Conservation (phyloP, 2,888 invertebrate species). For the Dimorphilus gyrociliatus region DNA sequence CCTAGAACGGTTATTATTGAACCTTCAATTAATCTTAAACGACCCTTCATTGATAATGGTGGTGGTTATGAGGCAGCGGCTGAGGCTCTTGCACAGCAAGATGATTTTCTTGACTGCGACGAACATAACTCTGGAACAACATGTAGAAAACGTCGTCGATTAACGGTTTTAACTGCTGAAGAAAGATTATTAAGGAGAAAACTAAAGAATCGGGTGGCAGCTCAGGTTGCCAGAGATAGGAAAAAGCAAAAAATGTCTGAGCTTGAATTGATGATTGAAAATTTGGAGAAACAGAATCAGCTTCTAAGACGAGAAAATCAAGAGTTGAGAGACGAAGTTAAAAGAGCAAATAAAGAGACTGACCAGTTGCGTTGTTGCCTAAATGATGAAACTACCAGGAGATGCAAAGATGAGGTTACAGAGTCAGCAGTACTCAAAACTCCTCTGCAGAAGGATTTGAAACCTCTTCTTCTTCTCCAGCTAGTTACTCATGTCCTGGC, state of each 20-base stretch:
- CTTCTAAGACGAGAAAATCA: slow-evolving; percentile 23
- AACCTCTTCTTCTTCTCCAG: no score
- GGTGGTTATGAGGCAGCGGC: no score
- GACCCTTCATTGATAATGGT: no score
- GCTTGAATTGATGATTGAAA: slow-evolving; percentile 49
- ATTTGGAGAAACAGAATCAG: slow-evolving; percentile 37
- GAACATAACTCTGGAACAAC: no score
- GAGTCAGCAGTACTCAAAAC: slow-evolving; percentile 46
- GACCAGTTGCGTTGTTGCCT: slow-evolving; percentile 18
- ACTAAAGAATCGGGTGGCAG: slow-evolving; percentile 86
- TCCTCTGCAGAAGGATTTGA: slow-evolving; percentile 97
- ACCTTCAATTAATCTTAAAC: no score
- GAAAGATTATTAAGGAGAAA: slow-evolving; percentile 49
- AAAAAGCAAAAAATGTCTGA: slow-evolving; percentile 85
- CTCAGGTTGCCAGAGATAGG: slow-evolving; percentile 86
- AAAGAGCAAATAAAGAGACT: slow-evolving; percentile 20
- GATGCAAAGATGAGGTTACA: slow-evolving; percentile 34
- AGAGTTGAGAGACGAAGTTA: slow-evolving; percentile 16
- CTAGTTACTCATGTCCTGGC: no score
- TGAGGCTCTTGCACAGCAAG: no score
- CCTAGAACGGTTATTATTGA: no score
- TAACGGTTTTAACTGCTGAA: slow-evolving; percentile 38
- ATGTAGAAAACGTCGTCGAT: slow-evolving; percentile 36
- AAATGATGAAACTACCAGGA: no score
- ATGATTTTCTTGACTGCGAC: no score